Evolutionary conservation across 2,113 vertebrate species (phyloP), one percentile per base, ranked within the genome.

Genomic region (Daboia siamensis): DNA sequence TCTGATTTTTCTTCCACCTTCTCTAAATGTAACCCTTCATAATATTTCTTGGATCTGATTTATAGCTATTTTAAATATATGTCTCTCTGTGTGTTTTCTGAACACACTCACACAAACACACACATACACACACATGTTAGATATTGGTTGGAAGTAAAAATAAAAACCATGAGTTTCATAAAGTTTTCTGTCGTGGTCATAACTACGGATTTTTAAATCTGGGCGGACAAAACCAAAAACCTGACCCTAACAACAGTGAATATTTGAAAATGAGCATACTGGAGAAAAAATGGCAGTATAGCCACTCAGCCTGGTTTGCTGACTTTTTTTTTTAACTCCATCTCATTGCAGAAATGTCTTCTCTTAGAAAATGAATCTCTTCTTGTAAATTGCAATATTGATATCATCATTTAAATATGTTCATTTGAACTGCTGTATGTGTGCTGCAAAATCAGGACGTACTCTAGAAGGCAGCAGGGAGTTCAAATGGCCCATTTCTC

Each of bases 1-100:
- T 74, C 94, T 95, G 92, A 90, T 94, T 92, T 94, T 91, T 94
- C 93, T 94, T 86, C 56, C 91, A n/a, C 92, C 94, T 95, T n/a
- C 7, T 48, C 93, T 26, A 69, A 2, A 13, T 29, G 21, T 39
- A 46, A 44, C 52, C n/a, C 13, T 64, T 69, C 21, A 52, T n/a
- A 87, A 39, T 26, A 69, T 69, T 88, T 55, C 11, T 69, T 55
- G 55, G 57, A 17, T 51, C 57, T 86, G 44, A 23, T 69, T 61
- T 52, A 15, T 29, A 13, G 55, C 3, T 69, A 44, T 69, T n/a
- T 13, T 52, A 23, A 52, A n/a, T 56, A 9, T 52, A 33, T 44
- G 9, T 39, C 5, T 55, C 0, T 87, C 0, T 88, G 29, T 88
- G 51, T 54, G 29, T 87, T 51, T 54, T 26, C 64, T 69, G 29